A percentile compares a stretch with the other conserved stretches of the same genome.
phyloP scores from a whole-genome alignment of 1,140 invertebrate species.

The Subanguina moxae region DNA sequence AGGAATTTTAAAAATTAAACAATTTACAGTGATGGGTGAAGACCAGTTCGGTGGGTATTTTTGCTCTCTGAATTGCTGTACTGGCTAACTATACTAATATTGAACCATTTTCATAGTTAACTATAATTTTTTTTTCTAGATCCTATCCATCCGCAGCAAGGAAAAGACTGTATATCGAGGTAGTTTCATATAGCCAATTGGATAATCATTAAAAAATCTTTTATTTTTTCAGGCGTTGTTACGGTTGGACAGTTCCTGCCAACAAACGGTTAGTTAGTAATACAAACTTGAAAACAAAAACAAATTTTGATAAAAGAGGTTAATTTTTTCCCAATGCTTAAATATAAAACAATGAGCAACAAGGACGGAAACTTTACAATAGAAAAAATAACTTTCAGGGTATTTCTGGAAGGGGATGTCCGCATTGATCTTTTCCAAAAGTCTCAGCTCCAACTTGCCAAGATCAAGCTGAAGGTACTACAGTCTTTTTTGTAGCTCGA shows the following conservation, averaged over 20 bases:
- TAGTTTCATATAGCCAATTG: constrained; percentile 1
- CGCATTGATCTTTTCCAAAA: constrained; percentile 48
- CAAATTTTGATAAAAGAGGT: too few species aligned
- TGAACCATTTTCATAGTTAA: too few species aligned
- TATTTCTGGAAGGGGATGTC: constrained; percentile 54
- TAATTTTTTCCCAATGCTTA: too few species aligned
- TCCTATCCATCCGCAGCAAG: constrained; percentile 16
- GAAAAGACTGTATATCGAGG: constrained; percentile 40
- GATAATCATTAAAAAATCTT: too few species aligned
- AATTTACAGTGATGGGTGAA: constrained; percentile 28
- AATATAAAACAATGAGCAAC: too few species aligned
- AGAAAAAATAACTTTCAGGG: constrained; percentile 4
- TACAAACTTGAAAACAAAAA: too few species aligned
- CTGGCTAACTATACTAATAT: too few species aligned
- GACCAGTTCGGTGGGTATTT: constrained; percentile 28
- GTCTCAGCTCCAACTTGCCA: constrained; percentile 32
- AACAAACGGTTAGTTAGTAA: constrained; percentile 45
- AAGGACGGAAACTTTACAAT: too few species aligned
- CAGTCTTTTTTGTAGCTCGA: too few species aligned
- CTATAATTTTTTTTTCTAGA: constrained; percentile 3
- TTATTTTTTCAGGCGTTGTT: constrained; percentile 47
- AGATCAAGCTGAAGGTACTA: constrained; percentile 9
- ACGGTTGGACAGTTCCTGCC: constrained; percentile 52
- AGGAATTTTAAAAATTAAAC: too few species aligned
- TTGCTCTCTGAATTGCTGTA: too few species aligned